Evolutionary conservation across 2,113 vertebrate genomes (phyloP), one percentile per base, ranked within the genome.

Genomic region (Malaclemys terrapin): DNA sequence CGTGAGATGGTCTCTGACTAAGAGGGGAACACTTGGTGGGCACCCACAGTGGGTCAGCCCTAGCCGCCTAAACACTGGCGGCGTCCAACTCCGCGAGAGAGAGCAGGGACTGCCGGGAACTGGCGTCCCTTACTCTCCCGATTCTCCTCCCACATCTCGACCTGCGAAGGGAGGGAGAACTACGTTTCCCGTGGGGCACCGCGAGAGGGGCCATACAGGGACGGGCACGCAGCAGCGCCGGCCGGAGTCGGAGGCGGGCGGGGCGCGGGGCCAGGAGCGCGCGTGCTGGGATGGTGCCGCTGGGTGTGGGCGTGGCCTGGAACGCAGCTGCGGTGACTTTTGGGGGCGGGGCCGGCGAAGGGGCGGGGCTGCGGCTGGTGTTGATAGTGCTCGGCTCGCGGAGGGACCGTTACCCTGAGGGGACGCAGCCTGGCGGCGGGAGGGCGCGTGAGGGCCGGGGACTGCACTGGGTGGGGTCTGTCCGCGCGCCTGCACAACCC

Each of bases 71-170:
- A 14, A 6, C 16, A 53, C n/a, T 5, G 54, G 35, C 69, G 45
- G 4, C 80, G 45, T 35, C 56, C 0, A 10, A 80, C 69, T 45
- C 38, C 9, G 1, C 3, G 5, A 0, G 38, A 42, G 25, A 76
- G 78, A 17, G 62, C 82, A 2, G 6, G 0, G 62, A 1, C 78
- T 75, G 27, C 85, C 25, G 97, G 96, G 96, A 91, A 31, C 75
- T 54, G 95, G 95, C 97, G 97, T 98, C 89, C 4, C 1, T 0
- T 0, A 2, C 0, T 6, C 0, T 1, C 2, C 0, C 0, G 2
- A 0, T 0, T 0, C 2, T 0, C 1, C 0, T 0, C 2, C 1
- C 0, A 0, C 0, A 0, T 0, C 8, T 1, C 0, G 0, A 0
- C 0, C 3, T 7, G 2, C 16, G 62, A 35, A 2, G 13, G 1